A percentile compares a stretch with the other conserved stretches of the same genome.
Evolutionary conservation across 2,113 vertebrate genomes (phyloP).

Genomic region (Bathybates hornii): DNA sequence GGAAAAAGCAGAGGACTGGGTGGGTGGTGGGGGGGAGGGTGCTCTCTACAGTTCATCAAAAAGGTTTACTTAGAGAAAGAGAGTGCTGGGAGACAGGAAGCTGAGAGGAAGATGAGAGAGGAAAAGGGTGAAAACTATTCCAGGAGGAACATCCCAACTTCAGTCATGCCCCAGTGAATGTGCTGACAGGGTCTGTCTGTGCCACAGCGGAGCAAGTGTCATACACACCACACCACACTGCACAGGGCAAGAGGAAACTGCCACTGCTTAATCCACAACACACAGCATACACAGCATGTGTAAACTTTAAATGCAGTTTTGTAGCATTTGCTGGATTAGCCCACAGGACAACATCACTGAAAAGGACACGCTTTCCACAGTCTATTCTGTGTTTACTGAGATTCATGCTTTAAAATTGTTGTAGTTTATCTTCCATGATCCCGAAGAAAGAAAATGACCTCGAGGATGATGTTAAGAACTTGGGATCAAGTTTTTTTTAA

Average conservation of each 20-base stretch:
- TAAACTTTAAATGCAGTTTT: neutral
- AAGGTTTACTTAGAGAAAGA: neutral
- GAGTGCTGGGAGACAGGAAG: neutral
- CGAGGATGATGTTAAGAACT: neutral
- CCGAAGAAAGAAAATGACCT: neutral
- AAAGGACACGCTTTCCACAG: neutral
- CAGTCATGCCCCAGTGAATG: slow-evolving; percentile 57
- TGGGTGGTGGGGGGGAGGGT: neutral
- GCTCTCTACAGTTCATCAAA: slow-evolving; percentile 9
- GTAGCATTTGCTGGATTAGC: neutral
- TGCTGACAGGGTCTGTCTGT: slow-evolving; percentile 63
- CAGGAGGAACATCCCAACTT: slow-evolving; percentile 43
- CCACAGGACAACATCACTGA: neutral
- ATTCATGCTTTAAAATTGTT: neutral
- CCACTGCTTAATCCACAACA: neutral
- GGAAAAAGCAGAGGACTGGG: neutral
- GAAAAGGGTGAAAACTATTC: slow-evolving; percentile 27
- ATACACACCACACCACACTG: slow-evolving; percentile 12
- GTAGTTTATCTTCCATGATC: neutral
- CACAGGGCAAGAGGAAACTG: neutral
- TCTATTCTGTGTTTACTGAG: fast-evolving
- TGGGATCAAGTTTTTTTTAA: neutral
- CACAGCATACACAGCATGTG: neutral
- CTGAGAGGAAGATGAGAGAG: slow-evolving; percentile 1
- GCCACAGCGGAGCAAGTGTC: slow-evolving; percentile 38